Conservation (phyloP, 1,140 invertebrate species). For the Bombus huntii region DNA sequence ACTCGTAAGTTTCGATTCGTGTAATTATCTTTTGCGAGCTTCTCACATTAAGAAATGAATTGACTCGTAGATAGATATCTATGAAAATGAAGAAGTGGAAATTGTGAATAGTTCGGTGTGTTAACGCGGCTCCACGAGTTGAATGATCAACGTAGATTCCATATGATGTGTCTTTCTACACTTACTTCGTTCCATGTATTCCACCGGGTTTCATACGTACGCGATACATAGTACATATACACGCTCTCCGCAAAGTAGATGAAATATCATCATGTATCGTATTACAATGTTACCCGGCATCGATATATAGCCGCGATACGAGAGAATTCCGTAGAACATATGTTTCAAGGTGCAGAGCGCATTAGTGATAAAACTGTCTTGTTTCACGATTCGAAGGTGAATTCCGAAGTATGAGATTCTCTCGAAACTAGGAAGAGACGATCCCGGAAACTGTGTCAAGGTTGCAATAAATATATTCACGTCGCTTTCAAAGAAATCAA, state of each 20-base stretch:
- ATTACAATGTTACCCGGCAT: slow-evolving; percentile 21
- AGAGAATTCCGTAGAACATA: not conserved
- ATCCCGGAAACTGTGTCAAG: slow-evolving; percentile 33
- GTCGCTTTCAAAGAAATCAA: slow-evolving; percentile 15
- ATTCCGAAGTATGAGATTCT: slow-evolving; percentile 6
- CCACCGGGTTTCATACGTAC: not conserved
- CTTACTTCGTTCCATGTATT: not conserved
- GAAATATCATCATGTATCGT: slow-evolving; percentile 31
- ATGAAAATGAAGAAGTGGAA: not conserved
- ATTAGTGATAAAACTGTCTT: slow-evolving; percentile 39
- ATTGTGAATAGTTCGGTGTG: not conserved
- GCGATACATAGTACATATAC: not conserved
- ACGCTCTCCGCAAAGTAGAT: slow-evolving; percentile 18
- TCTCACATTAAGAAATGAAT: slow-evolving; percentile 17
- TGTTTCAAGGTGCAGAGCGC: slow-evolving; percentile 11
- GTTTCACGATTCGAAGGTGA: not conserved
- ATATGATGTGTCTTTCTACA: slow-evolving; percentile 3
- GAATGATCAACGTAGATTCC: slow-evolving; percentile 2
- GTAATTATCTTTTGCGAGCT: not conserved
- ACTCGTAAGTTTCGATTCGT: not conserved
- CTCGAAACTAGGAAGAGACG: slow-evolving; percentile 31
- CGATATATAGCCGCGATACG: slow-evolving; percentile 21
- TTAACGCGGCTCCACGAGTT: not conserved
- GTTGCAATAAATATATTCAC: slow-evolving; percentile 29
- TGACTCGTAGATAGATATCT: not conserved